phyloP scores from a whole-genome alignment of 2,113 vertebrate genomes.

The Hippocampus comes region DNA sequence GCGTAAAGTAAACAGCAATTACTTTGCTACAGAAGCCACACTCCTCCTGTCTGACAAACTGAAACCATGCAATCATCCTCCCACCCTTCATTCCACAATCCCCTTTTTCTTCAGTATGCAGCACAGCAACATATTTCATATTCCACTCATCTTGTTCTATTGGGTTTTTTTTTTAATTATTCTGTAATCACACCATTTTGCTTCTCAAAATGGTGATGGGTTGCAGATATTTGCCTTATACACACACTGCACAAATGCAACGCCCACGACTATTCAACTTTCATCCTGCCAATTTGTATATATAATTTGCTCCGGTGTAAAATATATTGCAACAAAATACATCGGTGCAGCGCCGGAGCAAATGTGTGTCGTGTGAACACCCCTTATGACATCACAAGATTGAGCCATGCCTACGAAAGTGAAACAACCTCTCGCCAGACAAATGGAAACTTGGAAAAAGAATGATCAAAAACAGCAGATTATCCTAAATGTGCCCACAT shows the following conservation, averaged over 20 bases:
- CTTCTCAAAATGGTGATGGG: not conserved
- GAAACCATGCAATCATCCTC: slow-evolving; percentile 49
- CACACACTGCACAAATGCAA: not conserved
- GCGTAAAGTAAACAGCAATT: slow-evolving; percentile 63
- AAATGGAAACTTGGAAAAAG: too few relatives aligned
- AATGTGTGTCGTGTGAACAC: too few relatives aligned
- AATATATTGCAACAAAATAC: too few relatives aligned
- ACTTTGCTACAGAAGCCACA: slow-evolving; percentile 49
- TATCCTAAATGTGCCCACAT: too few relatives aligned
- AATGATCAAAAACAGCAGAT: too few relatives aligned
- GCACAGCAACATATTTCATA: not conserved
- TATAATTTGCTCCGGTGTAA: too few relatives aligned
- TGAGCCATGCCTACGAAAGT: too few relatives aligned
- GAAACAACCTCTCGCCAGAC: too few relatives aligned
- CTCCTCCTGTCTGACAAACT: slow-evolving; percentile 51
- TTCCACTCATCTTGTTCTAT: not conserved
- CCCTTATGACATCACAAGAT: too few relatives aligned
- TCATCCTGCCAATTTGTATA: too few relatives aligned
- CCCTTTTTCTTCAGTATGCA: slow-evolving; percentile 1
- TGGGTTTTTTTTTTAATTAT: not conserved
- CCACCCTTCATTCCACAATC: slow-evolving; percentile 24
- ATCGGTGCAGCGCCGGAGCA: too few relatives aligned
- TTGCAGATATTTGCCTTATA: not conserved
- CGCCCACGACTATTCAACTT: not conserved
- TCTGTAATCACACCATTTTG: not conserved